A percentile compares a stretch with the other conserved stretches of the same genome.
Conservation (phyloP, 2,797 vertebrate species). For the Hirundo rustica region DNA sequence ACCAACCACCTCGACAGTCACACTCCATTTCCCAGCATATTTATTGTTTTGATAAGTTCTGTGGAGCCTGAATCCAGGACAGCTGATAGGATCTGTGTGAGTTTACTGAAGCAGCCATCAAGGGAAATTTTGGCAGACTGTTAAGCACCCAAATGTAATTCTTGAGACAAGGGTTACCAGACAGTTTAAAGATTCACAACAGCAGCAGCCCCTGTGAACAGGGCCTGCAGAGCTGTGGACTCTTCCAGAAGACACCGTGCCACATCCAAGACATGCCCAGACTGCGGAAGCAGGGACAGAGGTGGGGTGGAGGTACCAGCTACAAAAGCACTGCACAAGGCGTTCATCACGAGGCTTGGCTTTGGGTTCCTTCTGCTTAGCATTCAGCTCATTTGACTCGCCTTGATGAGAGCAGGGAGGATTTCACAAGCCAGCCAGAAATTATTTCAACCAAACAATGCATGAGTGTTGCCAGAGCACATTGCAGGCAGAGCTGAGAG, state of each 20-base stretch:
- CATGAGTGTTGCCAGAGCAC: background rate
- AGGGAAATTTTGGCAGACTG: background rate
- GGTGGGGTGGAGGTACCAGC: background rate
- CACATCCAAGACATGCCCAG: background rate
- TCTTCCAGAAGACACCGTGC: background rate
- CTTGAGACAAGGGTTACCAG: background rate
- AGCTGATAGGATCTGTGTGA: background rate
- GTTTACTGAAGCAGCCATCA: background rate
- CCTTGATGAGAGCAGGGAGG: background rate
- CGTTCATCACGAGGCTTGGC: fast-evolving
- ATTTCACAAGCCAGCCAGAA: background rate
- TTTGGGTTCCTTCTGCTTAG: background rate
- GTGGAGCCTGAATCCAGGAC: background rate
- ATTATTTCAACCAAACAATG: background rate
- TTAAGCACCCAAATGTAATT: background rate
- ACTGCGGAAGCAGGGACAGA: background rate
- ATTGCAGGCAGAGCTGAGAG: background rate
- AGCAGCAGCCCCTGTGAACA: background rate
- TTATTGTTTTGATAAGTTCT: background rate
- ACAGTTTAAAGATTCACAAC: background rate
- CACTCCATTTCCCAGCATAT: background rate
- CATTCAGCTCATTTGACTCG: background rate
- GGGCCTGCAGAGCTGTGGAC: background rate
- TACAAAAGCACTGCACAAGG: background rate
- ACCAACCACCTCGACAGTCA: background rate